Percentiles rank a stretch among this genome's conserved stretches.
These are phyloP conservation scores for Melanargia galathea DNA, from an alignment of 2,888 invertebrate species.

Conservation along the genomic window DNA sequence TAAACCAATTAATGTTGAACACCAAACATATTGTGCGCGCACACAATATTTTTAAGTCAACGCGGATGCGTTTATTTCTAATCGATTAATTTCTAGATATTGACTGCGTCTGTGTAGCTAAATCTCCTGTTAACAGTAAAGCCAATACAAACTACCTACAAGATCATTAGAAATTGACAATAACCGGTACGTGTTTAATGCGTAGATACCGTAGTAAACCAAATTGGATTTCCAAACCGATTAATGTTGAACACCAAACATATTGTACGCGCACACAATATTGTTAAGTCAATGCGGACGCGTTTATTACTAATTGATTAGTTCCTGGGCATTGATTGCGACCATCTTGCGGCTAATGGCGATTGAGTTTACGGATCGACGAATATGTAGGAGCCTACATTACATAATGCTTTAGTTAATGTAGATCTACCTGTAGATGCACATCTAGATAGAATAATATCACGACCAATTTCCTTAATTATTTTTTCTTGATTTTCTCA, in stretches of 20 bases:
- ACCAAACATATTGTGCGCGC: no score
- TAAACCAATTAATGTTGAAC: no score
- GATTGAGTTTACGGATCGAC: slow-evolving; percentile 8
- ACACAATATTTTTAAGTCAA: no score
- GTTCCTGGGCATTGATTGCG: slow-evolving; percentile 46
- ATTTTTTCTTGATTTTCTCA: no score
- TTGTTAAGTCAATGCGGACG: slow-evolving; percentile 29
- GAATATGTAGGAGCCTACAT: slow-evolving; percentile 1
- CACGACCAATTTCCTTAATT: neutral
- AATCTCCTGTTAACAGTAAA: slow-evolving; percentile 22
- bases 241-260: slow-evolving; percentile 7
- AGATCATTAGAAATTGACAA: slow-evolving; percentile 73
- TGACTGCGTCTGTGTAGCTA: slow-evolving; percentile 34
- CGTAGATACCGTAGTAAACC: slow-evolving; percentile 62
- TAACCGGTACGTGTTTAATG: slow-evolving; percentile 72
- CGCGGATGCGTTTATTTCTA: slow-evolving; percentile 57
- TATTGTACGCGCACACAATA: slow-evolving; percentile 8
- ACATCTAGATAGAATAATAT: neutral
- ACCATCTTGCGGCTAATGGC: slow-evolving; percentile 27
- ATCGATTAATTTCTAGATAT: slow-evolving; percentile 59
- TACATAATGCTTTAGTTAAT: neutral
- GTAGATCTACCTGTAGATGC: neutral
- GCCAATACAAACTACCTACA: slow-evolving; percentile 51
- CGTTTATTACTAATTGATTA: slow-evolving; percentile 68
- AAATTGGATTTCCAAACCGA: slow-evolving; percentile 79